Base-by-base conservation (phyloP, 2,797 vertebrate species). In the Choloepus didactylus region DNA sequence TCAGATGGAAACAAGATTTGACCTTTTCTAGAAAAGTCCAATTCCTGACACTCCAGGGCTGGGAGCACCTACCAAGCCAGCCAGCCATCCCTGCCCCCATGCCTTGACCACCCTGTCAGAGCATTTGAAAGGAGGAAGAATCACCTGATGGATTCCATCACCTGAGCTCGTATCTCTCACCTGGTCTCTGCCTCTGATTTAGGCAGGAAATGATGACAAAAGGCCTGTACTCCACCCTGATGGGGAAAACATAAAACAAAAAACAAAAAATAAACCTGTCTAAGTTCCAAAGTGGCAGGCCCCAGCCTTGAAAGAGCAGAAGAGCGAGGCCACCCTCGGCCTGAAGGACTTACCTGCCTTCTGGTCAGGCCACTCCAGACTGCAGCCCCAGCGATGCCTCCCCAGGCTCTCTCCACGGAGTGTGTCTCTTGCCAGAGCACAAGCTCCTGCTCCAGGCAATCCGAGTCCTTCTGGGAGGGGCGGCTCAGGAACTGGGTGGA, bases 401-500 rank as follows among this genome's bases (percentile, higher is more conserved):
- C 6, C 18, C 2, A 56, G 66, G 76, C 80, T 79, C 41, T 79
- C 35, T 88, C 64, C 54, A 1, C 51, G 0, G 66, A 84, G 49
- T 87, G 19, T 44, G 75, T 64, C 88, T 92, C 66, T 60, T 41
- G 2, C 77, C 23, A 1, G 87, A 89, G 81, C 35, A 56, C 0
- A 5, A 59, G 87, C 92, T 87, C 49, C 92, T 19, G 64, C 81
- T 87, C 66, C 72, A 80, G 89, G 77, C 93, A 46, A 51, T 54
- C 14, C 27, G 82, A 83, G 93, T 51, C 93, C 88, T 95, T 95
- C 94, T 87, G 96, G 96, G 96, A 95, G 95, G 91, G 70, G 96
- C 69, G 3, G 93, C 81, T 95, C 77, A 12, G 81, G 87, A 88
- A 89, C 97, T 82, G 85, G 98, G 97, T 96, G 97, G 98, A 96